These are phyloP conservation scores for Phoebastria nigripes DNA, from an alignment of 2,797 vertebrate species.

Conservation along the genomic window DNA sequence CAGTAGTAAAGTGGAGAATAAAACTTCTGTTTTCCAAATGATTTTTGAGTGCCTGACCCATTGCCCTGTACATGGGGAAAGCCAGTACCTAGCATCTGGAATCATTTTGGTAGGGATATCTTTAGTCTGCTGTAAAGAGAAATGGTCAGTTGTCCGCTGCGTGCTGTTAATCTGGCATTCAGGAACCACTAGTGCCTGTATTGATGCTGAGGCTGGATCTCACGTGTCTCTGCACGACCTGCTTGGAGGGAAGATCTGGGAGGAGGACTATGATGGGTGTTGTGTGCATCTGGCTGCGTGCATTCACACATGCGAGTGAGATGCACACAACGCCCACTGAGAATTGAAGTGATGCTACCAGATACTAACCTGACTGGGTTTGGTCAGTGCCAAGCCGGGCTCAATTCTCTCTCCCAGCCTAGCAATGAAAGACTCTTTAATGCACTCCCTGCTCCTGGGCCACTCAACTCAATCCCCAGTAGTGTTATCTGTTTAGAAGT, in stretches of 20 bases:
- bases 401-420: background rate
- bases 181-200: background rate
- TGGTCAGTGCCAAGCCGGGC: background rate
- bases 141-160: background rate
- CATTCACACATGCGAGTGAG: background rate
- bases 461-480: background rate
- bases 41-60: background rate
- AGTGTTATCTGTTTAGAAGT: background rate
- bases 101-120: background rate
- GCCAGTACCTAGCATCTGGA: background rate
- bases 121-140: background rate
- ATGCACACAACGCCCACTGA: background rate
- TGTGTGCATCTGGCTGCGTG: background rate
- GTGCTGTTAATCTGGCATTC: background rate
- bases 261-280: background rate
- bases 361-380: background rate
- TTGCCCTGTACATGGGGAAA: background rate
- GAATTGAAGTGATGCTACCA: background rate
- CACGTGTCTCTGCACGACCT: background rate
- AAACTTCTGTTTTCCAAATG: background rate
- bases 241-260: background rate
- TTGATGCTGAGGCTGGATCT: background rate
- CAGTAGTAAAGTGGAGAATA: background rate
- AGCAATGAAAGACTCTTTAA: background rate
- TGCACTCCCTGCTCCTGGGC: background rate